Evolutionary conservation across 2,113 vertebrate species (phyloP).

Genomic region (Lepus europaeus): DNA sequence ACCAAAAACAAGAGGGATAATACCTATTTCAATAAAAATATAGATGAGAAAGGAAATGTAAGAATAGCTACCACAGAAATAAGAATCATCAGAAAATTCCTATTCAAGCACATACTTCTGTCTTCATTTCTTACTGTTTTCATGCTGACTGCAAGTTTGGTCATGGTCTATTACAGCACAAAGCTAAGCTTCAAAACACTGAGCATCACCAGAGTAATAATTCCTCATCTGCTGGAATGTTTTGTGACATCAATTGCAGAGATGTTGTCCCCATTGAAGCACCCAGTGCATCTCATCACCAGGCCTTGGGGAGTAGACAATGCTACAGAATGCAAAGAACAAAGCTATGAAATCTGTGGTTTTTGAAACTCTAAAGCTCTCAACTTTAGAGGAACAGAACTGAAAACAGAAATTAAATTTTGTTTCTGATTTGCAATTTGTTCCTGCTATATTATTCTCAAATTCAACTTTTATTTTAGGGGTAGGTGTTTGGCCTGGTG

Average conservation of each 20-base stretch:
- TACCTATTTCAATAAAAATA: too few relatives aligned
- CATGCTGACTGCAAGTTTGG: background rate
- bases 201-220: background rate
- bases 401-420: background rate
- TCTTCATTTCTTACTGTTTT: background rate
- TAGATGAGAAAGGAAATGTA: too few relatives aligned
- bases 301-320: background rate
- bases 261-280: background rate
- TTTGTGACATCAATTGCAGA: background rate
- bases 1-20: too few relatives aligned
- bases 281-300: background rate
- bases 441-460: background rate
- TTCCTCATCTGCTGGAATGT: background rate
- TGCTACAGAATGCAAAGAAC: background rate
- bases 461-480: background rate
- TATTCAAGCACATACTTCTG: background rate
- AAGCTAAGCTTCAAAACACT: background rate
- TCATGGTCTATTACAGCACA: background rate
- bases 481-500: too few relatives aligned
- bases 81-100: background rate
- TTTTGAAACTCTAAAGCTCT: background rate
- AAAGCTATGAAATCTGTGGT: background rate
- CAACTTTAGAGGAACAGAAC: background rate
- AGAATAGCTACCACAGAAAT: background rate
- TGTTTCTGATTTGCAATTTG: background rate